Base-by-base conservation (phyloP, 2,888 invertebrate species). In the Catocala fraxini region DNA sequence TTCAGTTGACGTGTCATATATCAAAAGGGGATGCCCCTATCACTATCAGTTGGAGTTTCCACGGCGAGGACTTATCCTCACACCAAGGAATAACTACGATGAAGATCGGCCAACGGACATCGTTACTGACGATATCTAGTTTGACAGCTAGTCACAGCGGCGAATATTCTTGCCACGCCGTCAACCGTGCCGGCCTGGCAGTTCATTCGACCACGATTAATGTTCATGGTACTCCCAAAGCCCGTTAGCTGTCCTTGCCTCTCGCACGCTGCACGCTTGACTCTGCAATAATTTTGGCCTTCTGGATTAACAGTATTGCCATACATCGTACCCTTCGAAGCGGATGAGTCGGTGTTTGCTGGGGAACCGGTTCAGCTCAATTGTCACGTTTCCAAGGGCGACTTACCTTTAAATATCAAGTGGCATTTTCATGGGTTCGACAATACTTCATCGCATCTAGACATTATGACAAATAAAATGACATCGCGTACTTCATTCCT, bases 391-490 rank as follows among this genome's bases (percentile, higher is more conserved):
- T 95, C 95, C 34, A 96, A 96, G 87, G 97, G 97, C 56, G 97
- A 97, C 89, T 90, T 96, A 71, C 97, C 97, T 9, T 93, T 97
- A 71, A 95, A 95, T 72, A 96, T 97, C 71, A 95, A 95, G 68
- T 97, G 97, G 97, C 95, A 95, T 74, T 96, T 97, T 80, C 96
- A 97, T 87, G 96, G 96, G 63, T 91, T 95, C 72, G 95, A 95
- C 87, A 92, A 92, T 77, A 83, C 84, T 69, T 95, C 91, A 83
- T 95, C 92, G 84, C 96, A 95, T 79, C 93, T 95, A 77, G 96
- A 96, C 81, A 95, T 96, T 73, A 92, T 95, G 77, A 95, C 96
- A 51, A 95, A 95, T 55, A 95, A 95, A 94, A 95, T 96, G 94
- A 95, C 95, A 57, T 95, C 95, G 73, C 95, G 96, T 70, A 91